phyloP scores from a whole-genome alignment of 2,888 invertebrate species.

The Sclerodermus sp. region DNA sequence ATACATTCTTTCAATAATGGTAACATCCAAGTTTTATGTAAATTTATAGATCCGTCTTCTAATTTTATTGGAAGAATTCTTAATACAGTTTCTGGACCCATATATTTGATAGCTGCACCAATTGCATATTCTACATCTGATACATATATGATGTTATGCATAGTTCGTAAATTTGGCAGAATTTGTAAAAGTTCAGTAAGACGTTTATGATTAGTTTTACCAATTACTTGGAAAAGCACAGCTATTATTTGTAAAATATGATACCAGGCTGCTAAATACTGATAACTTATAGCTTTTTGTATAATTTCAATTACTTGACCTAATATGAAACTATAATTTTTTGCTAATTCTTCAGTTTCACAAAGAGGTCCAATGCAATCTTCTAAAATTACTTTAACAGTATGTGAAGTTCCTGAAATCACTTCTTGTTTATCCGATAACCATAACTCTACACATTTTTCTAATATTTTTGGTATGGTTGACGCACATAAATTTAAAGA shows the following conservation, averaged over 20 bases:
- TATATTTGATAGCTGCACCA: slow-evolving; percentile 74
- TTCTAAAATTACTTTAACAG: slow-evolving; percentile 69
- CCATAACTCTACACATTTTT: slow-evolving; percentile 72
- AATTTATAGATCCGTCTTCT: slow-evolving; percentile 55
- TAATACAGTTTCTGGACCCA: slow-evolving; percentile 76
- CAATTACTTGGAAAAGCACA: slow-evolving; percentile 63
- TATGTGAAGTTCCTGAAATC: slow-evolving; percentile 69
- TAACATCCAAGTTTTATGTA: slow-evolving; percentile 91
- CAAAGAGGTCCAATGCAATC: slow-evolving; percentile 71
- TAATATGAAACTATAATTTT: slow-evolving; percentile 36
- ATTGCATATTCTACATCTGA: slow-evolving; percentile 82
- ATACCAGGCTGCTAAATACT: slow-evolving; percentile 68
- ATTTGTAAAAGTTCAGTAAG: slow-evolving; percentile 61
- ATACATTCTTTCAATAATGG: slow-evolving; percentile 86
- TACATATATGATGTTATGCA: slow-evolving; percentile 67
- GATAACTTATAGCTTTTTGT: slow-evolving; percentile 65
- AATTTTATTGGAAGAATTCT: slow-evolving; percentile 70
- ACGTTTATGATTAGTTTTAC: slow-evolving; percentile 56
- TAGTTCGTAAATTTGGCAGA: slow-evolving; percentile 72
- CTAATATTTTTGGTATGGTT: slow-evolving; percentile 71
- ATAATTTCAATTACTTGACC: slow-evolving; percentile 59
- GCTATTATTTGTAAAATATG: slow-evolving; percentile 66
- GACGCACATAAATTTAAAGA: slow-evolving; percentile 60
- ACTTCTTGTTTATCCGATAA: slow-evolving; percentile 75
- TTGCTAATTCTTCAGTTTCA: slow-evolving; percentile 48